Evolutionary conservation across 2,888 invertebrate genomes (phyloP).

Genomic region (Ligdia adustata): DNA sequence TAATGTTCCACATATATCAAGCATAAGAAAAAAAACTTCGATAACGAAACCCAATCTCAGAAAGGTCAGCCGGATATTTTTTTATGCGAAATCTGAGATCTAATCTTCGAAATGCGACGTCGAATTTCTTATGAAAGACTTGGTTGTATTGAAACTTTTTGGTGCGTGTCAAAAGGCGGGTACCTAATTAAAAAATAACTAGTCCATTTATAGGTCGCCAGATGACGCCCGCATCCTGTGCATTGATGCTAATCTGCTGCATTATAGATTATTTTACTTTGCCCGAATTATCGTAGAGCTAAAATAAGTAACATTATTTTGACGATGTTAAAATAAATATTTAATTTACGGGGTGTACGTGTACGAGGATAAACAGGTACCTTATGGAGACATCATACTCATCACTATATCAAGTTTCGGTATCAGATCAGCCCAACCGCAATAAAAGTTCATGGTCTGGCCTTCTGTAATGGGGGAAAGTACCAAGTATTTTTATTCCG

Average conservation of each 20-base stretch:
- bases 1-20: background rate
- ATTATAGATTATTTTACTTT: conserved; percentile 32
- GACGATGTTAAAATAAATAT: no score
- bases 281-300: conserved; percentile 16
- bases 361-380: no score
- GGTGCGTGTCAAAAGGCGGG: conserved; percentile 18
- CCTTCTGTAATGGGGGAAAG: no score
- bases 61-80: conserved; percentile 12
- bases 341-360: no score
- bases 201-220: conserved; percentile 10
- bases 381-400: no score
- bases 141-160: conserved; percentile 6
- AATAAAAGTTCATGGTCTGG: no score
- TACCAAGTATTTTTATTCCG: no score
- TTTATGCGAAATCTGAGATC: conserved; percentile 11
- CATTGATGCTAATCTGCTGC: conserved; percentile 28
- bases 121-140: conserved; percentile 9
- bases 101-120: conserved; percentile 6
- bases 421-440: no score
- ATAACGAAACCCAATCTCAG: background rate
- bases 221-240: conserved; percentile 32
- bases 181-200: conserved; percentile 9
- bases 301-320: background rate
- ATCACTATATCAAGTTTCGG: no score
- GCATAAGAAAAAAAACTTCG: background rate